A percentile compares a stretch with the other conserved stretches of the same genome.
phyloP scores from a whole-genome alignment of 2,113 vertebrate species.

The Mastomys natalensis region DNA sequence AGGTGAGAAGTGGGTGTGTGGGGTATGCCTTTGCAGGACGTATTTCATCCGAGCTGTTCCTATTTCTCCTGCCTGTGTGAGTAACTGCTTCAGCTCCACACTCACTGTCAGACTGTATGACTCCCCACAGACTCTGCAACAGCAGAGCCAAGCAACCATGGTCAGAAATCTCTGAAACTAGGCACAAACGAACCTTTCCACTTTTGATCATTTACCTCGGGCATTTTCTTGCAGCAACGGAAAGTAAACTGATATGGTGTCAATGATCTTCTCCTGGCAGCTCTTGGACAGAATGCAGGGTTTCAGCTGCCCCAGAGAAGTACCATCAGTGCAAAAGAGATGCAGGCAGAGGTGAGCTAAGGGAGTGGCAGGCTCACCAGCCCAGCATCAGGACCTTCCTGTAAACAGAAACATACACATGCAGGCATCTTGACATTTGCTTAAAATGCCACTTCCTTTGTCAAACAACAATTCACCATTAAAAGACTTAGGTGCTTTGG shows the following conservation, averaged over 20 bases:
- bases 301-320: accelerated
- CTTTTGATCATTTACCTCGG: background rate
- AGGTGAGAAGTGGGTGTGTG: too few species aligned
- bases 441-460: accelerated
- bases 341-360: background rate
- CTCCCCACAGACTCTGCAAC: background rate
- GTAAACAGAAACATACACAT: accelerated
- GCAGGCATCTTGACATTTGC: background rate
- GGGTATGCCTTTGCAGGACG: background rate
- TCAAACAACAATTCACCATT: background rate
- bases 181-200: too few species aligned
- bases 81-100: background rate
- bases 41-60: too few species aligned
- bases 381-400: background rate
- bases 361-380: too few species aligned
- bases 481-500: too few species aligned
- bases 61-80: background rate
- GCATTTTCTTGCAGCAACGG: background rate
- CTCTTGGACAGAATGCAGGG: accelerated
- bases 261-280: too few species aligned
- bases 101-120: accelerated
- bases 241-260: background rate
- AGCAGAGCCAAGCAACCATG: background rate
- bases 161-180: background rate
- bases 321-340: accelerated